Base-by-base conservation (phyloP, 2,888 invertebrate genomes). In the Sylvicola cinctus region DNA sequence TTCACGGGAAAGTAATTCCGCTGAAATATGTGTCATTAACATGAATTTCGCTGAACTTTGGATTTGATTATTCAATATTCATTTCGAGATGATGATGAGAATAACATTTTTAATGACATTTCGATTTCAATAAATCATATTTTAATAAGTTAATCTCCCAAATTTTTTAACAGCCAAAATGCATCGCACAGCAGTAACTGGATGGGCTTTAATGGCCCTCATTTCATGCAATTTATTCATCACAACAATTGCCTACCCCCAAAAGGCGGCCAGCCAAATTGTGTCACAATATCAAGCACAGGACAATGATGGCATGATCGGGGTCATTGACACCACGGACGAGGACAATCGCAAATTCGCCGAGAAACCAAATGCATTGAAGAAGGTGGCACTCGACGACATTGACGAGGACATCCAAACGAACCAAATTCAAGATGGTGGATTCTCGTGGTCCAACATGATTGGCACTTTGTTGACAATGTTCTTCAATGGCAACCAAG, bases 381-480 rank as follows among this genome's bases (percentile, higher is more conserved):
- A 88, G 61, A 88, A 88, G 60, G 84, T 84, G 4, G 74, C 74
- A 3, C 55, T 77, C 23, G 80, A 83, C 46, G 80, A 84, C 50
- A 56, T 84, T 40, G 81, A 83, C 44, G 80, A 83, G 43, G 84
- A 84, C 45, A 66, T 81, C 41, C 73, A 74, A 51, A 77, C 73
- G 40, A 85, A 84, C 58, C 74, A 77, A 43, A 77, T 84, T 46
- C 71, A 74, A 37, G 76, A 77, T 42, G 51, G 52, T 36, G 80
- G 81, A 36, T 87, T 85, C 55, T 80, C 84, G 14, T 87, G 85
- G 85, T 75, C 81, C 32, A 84, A 79, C 55, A 73, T 88, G 69
- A 61, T 88, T 66, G 67, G 75, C 37, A 78, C 80, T 66, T 62
- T 87, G 41, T 77, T 87, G 74, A 84, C 84, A 56, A 77, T 87